These are phyloP conservation scores for Oligia strigilis DNA, from an alignment of 2,888 invertebrate genomes.

Conservation along the genomic window DNA sequence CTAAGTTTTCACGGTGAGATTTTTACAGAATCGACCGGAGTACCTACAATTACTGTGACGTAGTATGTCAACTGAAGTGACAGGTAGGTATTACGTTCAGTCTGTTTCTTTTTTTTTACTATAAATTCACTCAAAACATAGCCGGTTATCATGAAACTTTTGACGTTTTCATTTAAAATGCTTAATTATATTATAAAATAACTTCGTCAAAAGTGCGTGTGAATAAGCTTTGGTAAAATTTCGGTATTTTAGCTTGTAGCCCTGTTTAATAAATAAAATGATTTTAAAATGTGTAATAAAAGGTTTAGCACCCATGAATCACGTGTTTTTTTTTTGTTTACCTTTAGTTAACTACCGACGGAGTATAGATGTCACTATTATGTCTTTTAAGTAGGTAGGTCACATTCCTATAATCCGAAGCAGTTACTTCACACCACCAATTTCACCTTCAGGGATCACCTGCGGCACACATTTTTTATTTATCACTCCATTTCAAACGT, in stretches of 20 bases:
- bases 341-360: neutral
- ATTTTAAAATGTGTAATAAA: neutral
- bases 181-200: too few species aligned
- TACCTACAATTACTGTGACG: too few species aligned
- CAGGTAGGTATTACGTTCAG: too few species aligned
- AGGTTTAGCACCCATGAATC: neutral
- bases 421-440: conserved; percentile 19
- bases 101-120: too few species aligned
- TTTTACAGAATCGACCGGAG: too few species aligned
- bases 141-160: too few species aligned
- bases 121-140: too few species aligned
- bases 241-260: neutral
- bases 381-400: neutral
- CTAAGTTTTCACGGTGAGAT: too few species aligned
- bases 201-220: too few species aligned
- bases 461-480: conserved; percentile 42
- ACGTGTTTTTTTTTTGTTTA: neutral
- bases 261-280: neutral
- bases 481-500: conserved; percentile 28
- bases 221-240: too few species aligned
- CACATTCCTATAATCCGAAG: conserved; percentile 13
- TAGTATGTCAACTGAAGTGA: too few species aligned
- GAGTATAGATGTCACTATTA: neutral
- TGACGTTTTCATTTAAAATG: too few species aligned
- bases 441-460: conserved; percentile 26